Conservation (phyloP, 2,797 vertebrate genomes). For the Trachops cirrhosus region DNA sequence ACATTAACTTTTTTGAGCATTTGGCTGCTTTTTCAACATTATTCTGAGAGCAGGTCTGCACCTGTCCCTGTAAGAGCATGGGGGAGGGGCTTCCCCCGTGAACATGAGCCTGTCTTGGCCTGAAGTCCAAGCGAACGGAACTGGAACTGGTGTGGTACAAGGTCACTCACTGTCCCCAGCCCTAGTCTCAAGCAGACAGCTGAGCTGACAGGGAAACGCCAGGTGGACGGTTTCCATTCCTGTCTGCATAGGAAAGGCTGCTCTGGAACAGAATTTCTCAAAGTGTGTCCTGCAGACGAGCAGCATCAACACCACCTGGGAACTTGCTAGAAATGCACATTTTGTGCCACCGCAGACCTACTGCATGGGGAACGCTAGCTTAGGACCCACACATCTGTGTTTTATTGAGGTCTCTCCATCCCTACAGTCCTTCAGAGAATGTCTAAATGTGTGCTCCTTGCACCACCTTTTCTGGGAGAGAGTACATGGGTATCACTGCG, state of each 20-base stretch:
- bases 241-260: background rate
- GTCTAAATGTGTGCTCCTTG: background rate
- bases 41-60: background rate
- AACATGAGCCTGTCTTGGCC: background rate
- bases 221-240: background rate
- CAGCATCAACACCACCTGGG: background rate
- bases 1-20: background rate
- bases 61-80: rapidly evolving
- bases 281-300: background rate
- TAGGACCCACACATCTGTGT: background rate
- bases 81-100: background rate
- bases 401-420: background rate
- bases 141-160: background rate
- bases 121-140: no score
- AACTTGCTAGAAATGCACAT: background rate
- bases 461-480: background rate
- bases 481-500: background rate
- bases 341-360: background rate
- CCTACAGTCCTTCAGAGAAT: background rate
- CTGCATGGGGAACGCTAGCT: background rate
- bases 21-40: background rate
- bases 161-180: no score
- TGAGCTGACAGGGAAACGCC: background rate
- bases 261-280: background rate
- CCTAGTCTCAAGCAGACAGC: background rate